A percentile compares a stretch with the other conserved stretches of the same genome.
These are phyloP conservation scores for Melanostoma scalare DNA, from an alignment of 2,888 invertebrate species.

Conservation along the genomic window DNA sequence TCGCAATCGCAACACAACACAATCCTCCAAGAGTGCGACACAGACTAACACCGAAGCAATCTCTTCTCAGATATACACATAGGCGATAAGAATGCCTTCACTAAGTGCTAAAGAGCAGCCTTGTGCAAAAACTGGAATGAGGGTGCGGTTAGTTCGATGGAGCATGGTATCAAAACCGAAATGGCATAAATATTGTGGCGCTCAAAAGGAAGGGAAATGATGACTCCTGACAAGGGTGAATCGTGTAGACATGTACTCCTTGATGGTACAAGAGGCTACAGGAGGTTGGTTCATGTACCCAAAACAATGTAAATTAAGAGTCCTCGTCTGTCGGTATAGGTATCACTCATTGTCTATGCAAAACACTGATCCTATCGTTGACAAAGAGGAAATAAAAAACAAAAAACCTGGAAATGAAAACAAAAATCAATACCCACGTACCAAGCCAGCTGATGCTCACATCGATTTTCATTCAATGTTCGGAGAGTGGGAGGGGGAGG, in stretches of 20 bases:
- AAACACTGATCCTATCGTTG: conserved; percentile 32
- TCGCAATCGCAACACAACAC: conserved; percentile 4
- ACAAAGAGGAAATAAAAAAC: conserved; percentile 9
- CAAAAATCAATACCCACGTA: conserved; percentile 60
- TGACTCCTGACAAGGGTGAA: conserved; percentile 51
- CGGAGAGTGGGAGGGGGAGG: not conserved
- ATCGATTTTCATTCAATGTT: conserved; percentile 2
- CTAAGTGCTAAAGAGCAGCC: conserved; percentile 53
- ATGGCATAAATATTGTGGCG: conserved; percentile 64
- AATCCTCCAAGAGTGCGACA: conserved; percentile 21
- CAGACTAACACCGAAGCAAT: conserved; percentile 33
- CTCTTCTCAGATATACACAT: conserved; percentile 38
- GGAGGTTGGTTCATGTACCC: conserved; percentile 38
- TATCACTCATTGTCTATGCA: conserved; percentile 57
- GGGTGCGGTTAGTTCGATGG: conserved; percentile 16
- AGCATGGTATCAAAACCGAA: conserved; percentile 50
- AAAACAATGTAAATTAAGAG: conserved; percentile 72
- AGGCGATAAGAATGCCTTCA: conserved; percentile 61
- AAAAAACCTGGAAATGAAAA: not conserved
- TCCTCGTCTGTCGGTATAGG: conserved; percentile 14
- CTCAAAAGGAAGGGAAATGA: conserved; percentile 11
- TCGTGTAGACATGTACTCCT: conserved; percentile 47
- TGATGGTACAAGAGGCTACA: not conserved
- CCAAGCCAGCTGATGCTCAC: conserved; percentile 58
- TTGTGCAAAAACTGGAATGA: conserved; percentile 6